A percentile compares a stretch with the other conserved stretches of the same genome.
Evolutionary conservation across 2,888 invertebrate genomes (phyloP).

Genomic region (Podabrus alpinus): DNA sequence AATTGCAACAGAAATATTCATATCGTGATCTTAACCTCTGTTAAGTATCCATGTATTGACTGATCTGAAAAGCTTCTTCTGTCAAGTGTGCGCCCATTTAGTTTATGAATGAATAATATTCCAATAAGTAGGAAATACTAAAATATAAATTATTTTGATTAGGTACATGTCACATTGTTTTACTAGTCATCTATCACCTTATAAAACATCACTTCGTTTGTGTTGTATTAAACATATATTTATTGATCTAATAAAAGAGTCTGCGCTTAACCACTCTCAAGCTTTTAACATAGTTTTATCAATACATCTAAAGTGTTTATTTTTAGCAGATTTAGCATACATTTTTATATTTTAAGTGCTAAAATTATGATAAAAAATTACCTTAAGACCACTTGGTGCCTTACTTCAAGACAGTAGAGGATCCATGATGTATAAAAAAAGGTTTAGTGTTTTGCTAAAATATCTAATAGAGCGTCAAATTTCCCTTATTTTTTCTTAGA

Average conservation of each 20-base stretch:
- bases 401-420: background rate
- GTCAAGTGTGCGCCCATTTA: slow-evolving; percentile 8
- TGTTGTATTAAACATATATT: background rate
- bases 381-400: background rate
- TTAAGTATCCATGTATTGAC: slow-evolving; percentile 79
- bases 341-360: background rate
- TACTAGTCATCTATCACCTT: background rate
- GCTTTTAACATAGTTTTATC: background rate
- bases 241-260: background rate
- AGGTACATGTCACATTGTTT: background rate
- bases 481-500: background rate
- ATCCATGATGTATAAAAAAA: background rate
- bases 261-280: background rate
- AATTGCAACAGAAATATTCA: background rate
- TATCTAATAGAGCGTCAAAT: background rate
- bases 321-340: background rate
- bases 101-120: background rate
- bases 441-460: background rate
- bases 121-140: slow-evolving; percentile 12
- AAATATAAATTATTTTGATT: slow-evolving; percentile 3
- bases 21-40: slow-evolving; percentile 67
- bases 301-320: background rate
- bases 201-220: background rate
- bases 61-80: slow-evolving; percentile 80
- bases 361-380: background rate